Conservation (phyloP, 2,113 vertebrate genomes). For the Rhinoptilus africanus region DNA sequence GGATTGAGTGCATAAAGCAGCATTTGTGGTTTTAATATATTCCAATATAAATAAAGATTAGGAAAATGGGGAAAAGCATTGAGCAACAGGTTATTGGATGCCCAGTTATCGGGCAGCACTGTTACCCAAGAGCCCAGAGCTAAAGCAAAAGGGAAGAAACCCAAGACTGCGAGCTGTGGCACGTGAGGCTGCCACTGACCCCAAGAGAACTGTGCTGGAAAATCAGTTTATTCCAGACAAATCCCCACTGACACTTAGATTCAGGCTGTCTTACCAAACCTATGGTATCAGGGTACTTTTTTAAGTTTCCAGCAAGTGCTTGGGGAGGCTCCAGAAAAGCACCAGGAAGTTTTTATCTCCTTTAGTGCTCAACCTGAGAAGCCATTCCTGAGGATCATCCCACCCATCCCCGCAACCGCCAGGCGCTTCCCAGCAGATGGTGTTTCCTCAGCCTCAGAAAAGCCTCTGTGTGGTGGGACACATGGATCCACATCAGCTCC, state of each 20-base stretch:
- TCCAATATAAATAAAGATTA: neutral
- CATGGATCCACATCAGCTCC: rapidly evolving
- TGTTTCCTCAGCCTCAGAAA: neutral
- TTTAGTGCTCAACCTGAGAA: rapidly evolving
- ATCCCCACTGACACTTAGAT: rapidly evolving
- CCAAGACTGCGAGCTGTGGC: rapidly evolving
- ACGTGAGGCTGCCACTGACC: rapidly evolving
- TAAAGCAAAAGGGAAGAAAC: neutral
- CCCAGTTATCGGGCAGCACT: rapidly evolving
- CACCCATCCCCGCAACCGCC: neutral
- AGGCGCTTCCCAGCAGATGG: rapidly evolving
- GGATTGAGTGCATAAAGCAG: neutral
- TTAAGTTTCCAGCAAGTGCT: rapidly evolving
- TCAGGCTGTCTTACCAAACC: neutral
- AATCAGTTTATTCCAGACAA: neutral
- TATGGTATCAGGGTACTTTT: rapidly evolving
- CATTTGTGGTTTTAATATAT: neutral
- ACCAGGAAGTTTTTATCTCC: neutral
- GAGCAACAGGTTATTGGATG: neutral
- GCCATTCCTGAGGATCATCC: neutral
- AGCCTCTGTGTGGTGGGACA: neutral
- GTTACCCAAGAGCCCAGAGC: neutral
- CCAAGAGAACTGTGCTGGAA: rapidly evolving
- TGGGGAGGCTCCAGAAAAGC: neutral
- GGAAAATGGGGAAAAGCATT: neutral